Conservation (phyloP, 2,888 invertebrate species). For the Drosophila atripex region DNA sequence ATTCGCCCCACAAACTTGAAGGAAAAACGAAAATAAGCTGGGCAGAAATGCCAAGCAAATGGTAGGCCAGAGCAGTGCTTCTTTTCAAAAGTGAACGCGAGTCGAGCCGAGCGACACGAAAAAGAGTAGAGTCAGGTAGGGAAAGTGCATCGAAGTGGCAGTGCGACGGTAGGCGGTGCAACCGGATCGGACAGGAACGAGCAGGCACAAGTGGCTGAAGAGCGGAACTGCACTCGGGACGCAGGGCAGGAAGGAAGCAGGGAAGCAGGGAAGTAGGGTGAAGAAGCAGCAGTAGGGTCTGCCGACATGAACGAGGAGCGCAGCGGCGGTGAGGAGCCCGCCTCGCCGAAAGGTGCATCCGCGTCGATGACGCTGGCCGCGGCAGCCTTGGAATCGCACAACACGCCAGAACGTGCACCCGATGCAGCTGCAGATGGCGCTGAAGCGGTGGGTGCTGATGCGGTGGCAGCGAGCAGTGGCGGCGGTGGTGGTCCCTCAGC, state of each 20-base stretch:
- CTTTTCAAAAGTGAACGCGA: conserved; percentile 7
- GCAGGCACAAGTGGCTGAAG: conserved; percentile 13
- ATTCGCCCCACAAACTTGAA: conserved; percentile 29
- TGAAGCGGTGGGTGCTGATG: not conserved
- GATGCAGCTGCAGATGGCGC: conserved; percentile 13
- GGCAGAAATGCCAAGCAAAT: conserved; percentile 67
- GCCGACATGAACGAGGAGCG: conserved; percentile 49
- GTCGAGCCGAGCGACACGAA: conserved; percentile 4
- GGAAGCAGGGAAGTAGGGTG: no score
- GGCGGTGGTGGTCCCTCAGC: conserved; percentile 11
- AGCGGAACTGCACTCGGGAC: conserved; percentile 3
- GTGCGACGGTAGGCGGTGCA: conserved; percentile 7
- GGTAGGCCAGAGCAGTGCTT: conserved; percentile 45
- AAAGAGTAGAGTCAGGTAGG: not conserved
- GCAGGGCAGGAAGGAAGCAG: not conserved
- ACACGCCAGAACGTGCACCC: conserved; percentile 23
- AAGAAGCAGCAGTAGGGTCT: not conserved
- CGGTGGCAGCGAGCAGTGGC: conserved; percentile 18
- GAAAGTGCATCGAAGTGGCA: not conserved
- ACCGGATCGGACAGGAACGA: conserved; percentile 12
- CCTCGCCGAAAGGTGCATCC: conserved; percentile 60
- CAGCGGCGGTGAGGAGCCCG: conserved; percentile 79
- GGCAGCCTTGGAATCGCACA: conserved; percentile 63
- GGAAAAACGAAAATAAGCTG: conserved; percentile 28
- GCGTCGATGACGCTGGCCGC: conserved; percentile 63